Conservation (phyloP, 2,888 invertebrate species). For the Cataglyphis altisquamis region DNA sequence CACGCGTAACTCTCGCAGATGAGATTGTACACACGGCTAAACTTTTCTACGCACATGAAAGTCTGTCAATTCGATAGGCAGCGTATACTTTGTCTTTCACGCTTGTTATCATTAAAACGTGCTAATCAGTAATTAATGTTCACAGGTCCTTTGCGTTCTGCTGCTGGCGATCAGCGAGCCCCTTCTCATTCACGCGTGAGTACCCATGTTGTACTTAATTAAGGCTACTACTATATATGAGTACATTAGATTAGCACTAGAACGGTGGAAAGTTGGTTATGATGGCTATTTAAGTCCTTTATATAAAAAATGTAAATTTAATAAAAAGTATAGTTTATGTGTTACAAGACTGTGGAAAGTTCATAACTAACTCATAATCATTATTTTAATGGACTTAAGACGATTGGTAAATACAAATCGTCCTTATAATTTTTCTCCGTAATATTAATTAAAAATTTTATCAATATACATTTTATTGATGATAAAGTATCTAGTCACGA, state of each 20-base stretch:
- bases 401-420: not conserved
- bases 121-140: slow-evolving; percentile 48
- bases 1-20: slow-evolving; percentile 1
- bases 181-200: slow-evolving; percentile 76
- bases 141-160: slow-evolving; percentile 72
- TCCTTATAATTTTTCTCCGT: not conserved
- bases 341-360: not conserved
- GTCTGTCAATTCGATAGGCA: slow-evolving; percentile 20
- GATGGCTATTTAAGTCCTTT: not conserved
- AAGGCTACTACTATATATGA: not conserved
- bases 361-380: not conserved
- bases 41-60: slow-evolving; percentile 15
- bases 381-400: not conserved
- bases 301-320: not conserved
- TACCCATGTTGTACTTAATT: slow-evolving; percentile 50
- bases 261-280: not conserved
- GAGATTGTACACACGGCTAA: slow-evolving; percentile 5
- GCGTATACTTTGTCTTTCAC: not conserved
- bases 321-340: not conserved
- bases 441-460: not conserved
- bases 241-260: not conserved
- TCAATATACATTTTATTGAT: not conserved
- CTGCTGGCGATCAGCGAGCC: slow-evolving; percentile 77
- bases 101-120: slow-evolving; percentile 5
- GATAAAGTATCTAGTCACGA: not conserved